Base-by-base conservation (phyloP, 2,888 invertebrate genomes). In the Ormia ochracea region DNA sequence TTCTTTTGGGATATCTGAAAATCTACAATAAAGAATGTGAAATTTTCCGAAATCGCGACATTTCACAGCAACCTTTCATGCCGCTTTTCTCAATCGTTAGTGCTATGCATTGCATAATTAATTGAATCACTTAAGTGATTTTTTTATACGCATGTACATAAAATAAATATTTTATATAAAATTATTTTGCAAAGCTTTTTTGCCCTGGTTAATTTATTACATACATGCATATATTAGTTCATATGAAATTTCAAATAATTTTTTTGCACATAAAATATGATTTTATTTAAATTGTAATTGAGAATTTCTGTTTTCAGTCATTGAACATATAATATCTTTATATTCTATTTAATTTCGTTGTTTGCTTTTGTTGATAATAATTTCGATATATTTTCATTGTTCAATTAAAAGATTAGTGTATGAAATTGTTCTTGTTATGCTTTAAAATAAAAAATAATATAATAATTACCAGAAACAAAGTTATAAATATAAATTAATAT, bases 381-480 rank as follows among this genome's bases (percentile, higher is more conserved):
- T 17, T 21, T 54, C 12, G 38, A 65, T 65, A 65, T 70, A 56
- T 59, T 68, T 69, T 79, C 78, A 74, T 79, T 79, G 78, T 74
- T 70, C 41, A 48, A 56, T 61, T 61, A 21, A 69, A 65, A 72
- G 17, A 68, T 41, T 48, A 12, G 19, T 21, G 9, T 70, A 43
- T 54, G 54, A 45, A 38, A 65, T 31, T 52, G 28, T 63, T 50
- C 41, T 1, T 41, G 21, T 73, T 43, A 12, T 43, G 4, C 23
- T 54, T 52, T 43, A 36, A 69, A 68, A 80, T 76, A 76, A 80
- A 72, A 45, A 80, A 66, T 66, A 59, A 21, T 41, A 38, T 61
- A 36, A 41, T 56, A 58, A 38, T 69, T 58, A 45, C 12, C 54
- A 63, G 33, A 33, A 79, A 65, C 43, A 68, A 50, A 74, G 50